Evolutionary conservation across 2,888 invertebrate species (phyloP).

Genomic region (Apamea sordens): DNA sequence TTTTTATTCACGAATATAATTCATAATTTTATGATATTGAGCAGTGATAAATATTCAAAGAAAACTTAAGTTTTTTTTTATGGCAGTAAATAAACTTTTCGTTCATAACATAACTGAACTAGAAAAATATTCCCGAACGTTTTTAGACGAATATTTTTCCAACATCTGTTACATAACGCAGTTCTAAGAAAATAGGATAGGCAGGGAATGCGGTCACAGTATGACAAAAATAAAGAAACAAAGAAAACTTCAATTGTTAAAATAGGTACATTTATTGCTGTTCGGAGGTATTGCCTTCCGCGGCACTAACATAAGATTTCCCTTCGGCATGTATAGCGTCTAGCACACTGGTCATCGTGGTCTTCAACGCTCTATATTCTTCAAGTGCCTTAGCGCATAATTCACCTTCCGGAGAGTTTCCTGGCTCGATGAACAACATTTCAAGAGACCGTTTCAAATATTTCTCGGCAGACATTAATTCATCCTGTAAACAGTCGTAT

Average conservation of each 20-base stretch:
- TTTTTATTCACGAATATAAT: neutral
- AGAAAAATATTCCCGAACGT: neutral
- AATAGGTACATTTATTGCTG: conserved; percentile 34
- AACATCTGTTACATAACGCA: conserved; percentile 2
- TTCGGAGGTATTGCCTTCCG: conserved; percentile 60
- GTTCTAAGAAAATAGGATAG: conserved; percentile 23
- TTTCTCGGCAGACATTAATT: conserved; percentile 90
- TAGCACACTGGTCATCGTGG: conserved; percentile 83
- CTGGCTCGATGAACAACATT: conserved; percentile 93
- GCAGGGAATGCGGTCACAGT: conserved; percentile 40
- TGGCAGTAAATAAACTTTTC: neutral
- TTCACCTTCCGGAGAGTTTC: conserved; percentile 93
- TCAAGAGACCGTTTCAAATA: conserved; percentile 91
- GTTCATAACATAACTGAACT: neutral
- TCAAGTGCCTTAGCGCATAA: conserved; percentile 92
- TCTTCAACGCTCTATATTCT: conserved; percentile 91
- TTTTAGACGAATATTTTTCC: conserved; percentile 30
- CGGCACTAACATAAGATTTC: conserved; percentile 74
- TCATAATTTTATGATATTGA: neutral
- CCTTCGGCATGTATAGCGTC: conserved; percentile 81
- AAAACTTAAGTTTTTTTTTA: neutral
- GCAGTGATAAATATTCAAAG: neutral
- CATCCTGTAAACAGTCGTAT: conserved; percentile 77
- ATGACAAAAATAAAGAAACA: conserved; percentile 8
- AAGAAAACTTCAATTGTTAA: neutral